Base-by-base conservation (phyloP, 2,113 vertebrate genomes). In the Meleagris gallopavo region DNA sequence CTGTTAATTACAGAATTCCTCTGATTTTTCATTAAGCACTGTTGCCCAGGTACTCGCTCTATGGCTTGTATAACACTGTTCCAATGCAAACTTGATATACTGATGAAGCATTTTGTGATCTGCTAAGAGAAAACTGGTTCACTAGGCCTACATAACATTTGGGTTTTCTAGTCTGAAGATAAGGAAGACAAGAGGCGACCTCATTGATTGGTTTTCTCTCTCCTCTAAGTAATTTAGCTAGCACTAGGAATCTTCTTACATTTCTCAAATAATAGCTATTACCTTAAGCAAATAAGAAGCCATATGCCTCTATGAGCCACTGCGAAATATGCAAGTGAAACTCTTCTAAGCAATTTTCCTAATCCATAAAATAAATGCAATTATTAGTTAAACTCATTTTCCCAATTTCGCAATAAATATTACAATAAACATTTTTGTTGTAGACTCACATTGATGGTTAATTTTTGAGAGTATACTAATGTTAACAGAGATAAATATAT, bases 401-500 rank as follows among this genome's bases (percentile, higher is more conserved):
- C 57, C 91, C 87, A 94, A 72, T 97, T 97, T 97, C 95, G 97
- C 36, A 19, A 38, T 64, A 64, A 64, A 64, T 40, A 96, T 98
- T 96, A 95, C 79, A 90, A 91, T 94, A 97, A 97, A 94, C 91
- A 91, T 95, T 90, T 93, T 78, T 97, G 93, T 96, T 97, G 96
- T 96, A 97, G 97, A 97, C 66, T 97, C 93, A 97, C 87, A 89
- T 92, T 96, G 79, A 94, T 96, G 78, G 89, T 96, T 97, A 95
- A 97, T 97, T 97, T 98, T 98, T 93, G 78, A 95, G 70, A 95
- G 91, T 93, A 18, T 82, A 82, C 89, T 92, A 95, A 93, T 96
- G 92, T 97, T 98, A 97, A 98, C 95, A 97, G 97, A 98, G 90
- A 48, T 88, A 97, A 32, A 97, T 95, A 96, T 96, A 85, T 65